Conservation (phyloP, 2,888 invertebrate genomes). For the Abscondita cerata region DNA sequence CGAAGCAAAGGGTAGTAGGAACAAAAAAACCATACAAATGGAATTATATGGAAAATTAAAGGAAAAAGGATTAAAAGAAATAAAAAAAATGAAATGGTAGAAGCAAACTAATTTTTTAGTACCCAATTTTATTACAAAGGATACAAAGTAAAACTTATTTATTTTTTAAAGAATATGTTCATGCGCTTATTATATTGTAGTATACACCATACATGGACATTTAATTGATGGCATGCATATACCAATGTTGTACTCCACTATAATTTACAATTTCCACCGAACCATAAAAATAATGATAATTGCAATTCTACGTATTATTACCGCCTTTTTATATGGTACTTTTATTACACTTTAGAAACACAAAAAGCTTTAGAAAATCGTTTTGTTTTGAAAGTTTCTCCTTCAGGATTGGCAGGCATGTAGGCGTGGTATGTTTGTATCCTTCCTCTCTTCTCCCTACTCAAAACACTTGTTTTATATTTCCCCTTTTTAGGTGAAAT, state of each 20-base stretch:
- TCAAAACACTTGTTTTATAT: conserved; percentile 29
- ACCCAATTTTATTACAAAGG: too few species aligned
- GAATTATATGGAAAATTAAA: too few species aligned
- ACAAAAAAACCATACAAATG: too few species aligned
- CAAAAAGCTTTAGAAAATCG: conserved; percentile 16
- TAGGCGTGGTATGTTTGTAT: conserved; percentile 45
- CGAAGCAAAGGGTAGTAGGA: too few species aligned
- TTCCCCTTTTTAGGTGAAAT: conserved; percentile 26
- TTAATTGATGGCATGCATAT: too few species aligned
- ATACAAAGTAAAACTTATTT: too few species aligned
- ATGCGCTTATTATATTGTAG: too few species aligned
- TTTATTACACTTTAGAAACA: conserved; percentile 17
- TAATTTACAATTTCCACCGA: background rate
- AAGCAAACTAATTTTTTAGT: too few species aligned
- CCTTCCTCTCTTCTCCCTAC: conserved; percentile 43
- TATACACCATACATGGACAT: too few species aligned
- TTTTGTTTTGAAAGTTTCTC: conserved; percentile 36
- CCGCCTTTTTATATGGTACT: conserved; percentile 15
- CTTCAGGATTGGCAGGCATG: conserved; percentile 43
- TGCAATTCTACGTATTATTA: conserved; percentile 20
- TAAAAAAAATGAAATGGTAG: too few species aligned
- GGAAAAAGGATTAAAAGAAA: too few species aligned
- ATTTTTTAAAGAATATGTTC: background rate
- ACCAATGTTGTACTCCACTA: too few species aligned
- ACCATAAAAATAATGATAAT: conserved; percentile 20